Base-by-base conservation (phyloP, 2,113 vertebrate genomes). In the Cettia cetti region DNA sequence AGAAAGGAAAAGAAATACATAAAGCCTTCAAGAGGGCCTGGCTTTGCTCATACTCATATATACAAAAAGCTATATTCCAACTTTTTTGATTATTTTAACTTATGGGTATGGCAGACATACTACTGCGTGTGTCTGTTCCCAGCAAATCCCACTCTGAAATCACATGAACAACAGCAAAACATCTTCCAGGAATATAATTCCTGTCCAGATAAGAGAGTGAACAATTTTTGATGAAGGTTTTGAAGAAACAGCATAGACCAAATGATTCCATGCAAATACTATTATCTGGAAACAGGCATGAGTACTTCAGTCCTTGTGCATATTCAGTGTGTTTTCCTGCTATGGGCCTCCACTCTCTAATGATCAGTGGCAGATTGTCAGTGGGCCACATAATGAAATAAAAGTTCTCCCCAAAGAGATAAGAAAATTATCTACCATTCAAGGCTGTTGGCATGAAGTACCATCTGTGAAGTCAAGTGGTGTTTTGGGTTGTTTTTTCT, bases 231-330 rank as follows among this genome's bases (percentile, higher is more conserved):
- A 50, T 11, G 1, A 47, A 39, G 13, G 20, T 47, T 87, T 80
- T 37, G 52, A 87, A 52, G 37, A 56, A 75, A 37, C 11, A n/a
- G 9, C n/a, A 39, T 9, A 57, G 42, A 63, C 22, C 7, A 52
- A 15, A 52, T 31, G 15, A 47, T 66, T 76, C 30, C 23, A 33
- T 39, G 23, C 9, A 71, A 71, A 8, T 57, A 30, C 12, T 28
- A 17, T 19, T 5, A 14, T 47, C 33, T 3, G 0, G 5, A 42
- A n/a, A 19, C 27, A 89, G 21, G 15, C 10, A 54, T 1, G 1
- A 27, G 30, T 20, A 20, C 26, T 70, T 79, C 8, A 4, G 18
- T 42, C n/a, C 37, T 44, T 28, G 8, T 15, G 6, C 2, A 4
- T 35, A 44, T 39, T n/a, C 59, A 79, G 8, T 65, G 60, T 45